Evolutionary conservation across 2,113 vertebrate genomes (phyloP).

Genomic region (Limnothrissa miodon): DNA sequence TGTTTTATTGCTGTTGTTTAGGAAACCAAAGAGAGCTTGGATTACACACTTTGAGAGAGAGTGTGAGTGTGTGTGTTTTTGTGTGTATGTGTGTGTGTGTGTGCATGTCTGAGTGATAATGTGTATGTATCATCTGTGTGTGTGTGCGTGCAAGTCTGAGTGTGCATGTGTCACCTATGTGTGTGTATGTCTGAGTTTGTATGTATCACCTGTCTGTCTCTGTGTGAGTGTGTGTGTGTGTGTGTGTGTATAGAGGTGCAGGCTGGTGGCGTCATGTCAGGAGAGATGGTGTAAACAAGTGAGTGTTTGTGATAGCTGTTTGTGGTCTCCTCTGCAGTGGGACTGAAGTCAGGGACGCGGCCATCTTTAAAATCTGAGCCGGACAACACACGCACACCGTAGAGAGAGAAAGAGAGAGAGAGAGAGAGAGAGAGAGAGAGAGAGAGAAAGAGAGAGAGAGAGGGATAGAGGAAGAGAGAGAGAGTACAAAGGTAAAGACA

Average conservation of each 20-base stretch:
- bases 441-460: neutral
- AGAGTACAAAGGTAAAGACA: neutral
- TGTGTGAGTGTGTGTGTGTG: neutral
- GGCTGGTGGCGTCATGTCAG: neutral
- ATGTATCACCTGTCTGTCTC: constrained; percentile 27
- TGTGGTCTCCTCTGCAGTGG: neutral
- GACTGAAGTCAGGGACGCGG: neutral
- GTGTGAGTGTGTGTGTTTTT: no score
- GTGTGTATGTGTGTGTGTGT: constrained; percentile 23
- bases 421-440: neutral
- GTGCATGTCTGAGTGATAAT: constrained; percentile 16
- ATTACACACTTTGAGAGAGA: neutral
- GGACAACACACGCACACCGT: neutral
- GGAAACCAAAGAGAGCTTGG: neutral
- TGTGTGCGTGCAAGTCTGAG: no score
- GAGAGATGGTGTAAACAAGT: neutral
- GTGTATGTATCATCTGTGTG: constrained; percentile 2
- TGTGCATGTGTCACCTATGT: constrained; percentile 31
- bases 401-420: neutral
- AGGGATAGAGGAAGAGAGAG: neutral
- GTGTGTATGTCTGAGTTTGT: neutral
- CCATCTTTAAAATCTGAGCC: neutral
- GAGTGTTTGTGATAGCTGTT: neutral
- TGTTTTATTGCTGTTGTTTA: neutral
- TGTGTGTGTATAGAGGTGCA: neutral